These are phyloP conservation scores for Heliconius melpomene DNA, from an alignment of 1,140 invertebrate genomes.

Conservation along the genomic window DNA sequence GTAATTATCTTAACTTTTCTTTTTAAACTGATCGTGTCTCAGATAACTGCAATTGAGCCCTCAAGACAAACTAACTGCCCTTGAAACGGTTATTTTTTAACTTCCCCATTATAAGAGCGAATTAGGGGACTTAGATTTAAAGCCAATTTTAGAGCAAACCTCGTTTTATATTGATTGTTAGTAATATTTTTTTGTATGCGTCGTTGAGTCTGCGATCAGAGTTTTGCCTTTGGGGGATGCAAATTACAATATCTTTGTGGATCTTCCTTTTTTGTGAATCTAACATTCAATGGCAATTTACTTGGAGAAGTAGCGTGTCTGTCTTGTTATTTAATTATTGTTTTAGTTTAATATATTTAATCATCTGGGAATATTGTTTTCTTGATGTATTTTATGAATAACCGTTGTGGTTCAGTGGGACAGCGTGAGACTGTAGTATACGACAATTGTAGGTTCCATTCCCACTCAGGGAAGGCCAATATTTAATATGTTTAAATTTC, in stretches of 20 bases:
- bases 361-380: too few relatives aligned
- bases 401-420: too few relatives aligned
- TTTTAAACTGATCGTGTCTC: neutral
- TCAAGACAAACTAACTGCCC: constrained; percentile 66
- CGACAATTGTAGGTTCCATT: too few relatives aligned
- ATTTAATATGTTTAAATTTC: too few relatives aligned
- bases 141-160: constrained; percentile 58
- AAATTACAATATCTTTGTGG: constrained; percentile 16
- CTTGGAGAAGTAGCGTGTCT: neutral
- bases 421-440: too few relatives aligned
- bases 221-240: constrained; percentile 28
- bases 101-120: constrained; percentile 52
- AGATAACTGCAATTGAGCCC: constrained; percentile 32
- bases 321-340: too few relatives aligned
- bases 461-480: too few relatives aligned
- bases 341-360: too few relatives aligned
- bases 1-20: neutral
- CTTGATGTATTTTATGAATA: too few relatives aligned
- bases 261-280: neutral
- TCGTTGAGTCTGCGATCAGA: constrained; percentile 55
- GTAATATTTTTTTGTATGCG: constrained; percentile 61
- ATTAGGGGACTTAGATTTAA: constrained; percentile 64
- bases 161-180: constrained; percentile 70
- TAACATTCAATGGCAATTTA: neutral
- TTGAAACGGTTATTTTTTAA: constrained; percentile 74